Percentiles rank a stretch among this genome's conserved stretches.
Evolutionary conservation across 1,140 invertebrate genomes (phyloP).

Genomic region (Trichomalopsis sarcophagae): DNA sequence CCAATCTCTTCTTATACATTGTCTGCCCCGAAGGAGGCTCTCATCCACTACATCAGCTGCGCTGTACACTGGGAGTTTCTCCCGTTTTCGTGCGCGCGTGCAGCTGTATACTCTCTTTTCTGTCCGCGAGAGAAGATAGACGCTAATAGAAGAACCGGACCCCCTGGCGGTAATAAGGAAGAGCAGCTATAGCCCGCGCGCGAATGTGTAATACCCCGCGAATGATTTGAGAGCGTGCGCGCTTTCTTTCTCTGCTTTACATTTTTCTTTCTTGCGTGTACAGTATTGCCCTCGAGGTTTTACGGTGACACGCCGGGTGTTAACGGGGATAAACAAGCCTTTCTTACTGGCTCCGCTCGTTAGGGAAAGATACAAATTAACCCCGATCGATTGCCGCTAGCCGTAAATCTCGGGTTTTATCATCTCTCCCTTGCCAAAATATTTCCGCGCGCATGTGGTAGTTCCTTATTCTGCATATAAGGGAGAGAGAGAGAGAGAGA

Average conservation of each 20-base stretch:
- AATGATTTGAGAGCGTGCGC: not conserved
- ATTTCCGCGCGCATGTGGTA: no score
- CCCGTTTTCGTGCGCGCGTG: not conserved
- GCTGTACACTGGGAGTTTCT: not conserved
- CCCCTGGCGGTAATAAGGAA: conserved; percentile 19
- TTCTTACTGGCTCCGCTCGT: not conserved
- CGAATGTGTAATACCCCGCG: not conserved
- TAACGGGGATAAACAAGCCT: not conserved
- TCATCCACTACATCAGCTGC: not conserved
- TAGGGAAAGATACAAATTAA: not conserved
- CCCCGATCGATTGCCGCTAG: not conserved
- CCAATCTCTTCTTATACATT: not conserved
- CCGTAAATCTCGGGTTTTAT: conserved; percentile 29
- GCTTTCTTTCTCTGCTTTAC: no score
- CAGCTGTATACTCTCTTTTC: not conserved
- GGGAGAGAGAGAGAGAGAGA: no score
- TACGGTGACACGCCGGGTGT: not conserved
- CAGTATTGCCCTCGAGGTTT: not conserved
- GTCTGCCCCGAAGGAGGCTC: not conserved
- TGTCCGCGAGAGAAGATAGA: conserved; percentile 17
- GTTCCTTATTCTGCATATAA: no score
- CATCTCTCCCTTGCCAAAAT: not conserved
- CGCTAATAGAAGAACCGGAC: conserved; percentile 12
- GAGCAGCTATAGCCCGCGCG: not conserved
- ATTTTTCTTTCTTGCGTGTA: not conserved